Conservation (phyloP, 2,888 invertebrate genomes). For the Ommatoiulus sabulosus region DNA sequence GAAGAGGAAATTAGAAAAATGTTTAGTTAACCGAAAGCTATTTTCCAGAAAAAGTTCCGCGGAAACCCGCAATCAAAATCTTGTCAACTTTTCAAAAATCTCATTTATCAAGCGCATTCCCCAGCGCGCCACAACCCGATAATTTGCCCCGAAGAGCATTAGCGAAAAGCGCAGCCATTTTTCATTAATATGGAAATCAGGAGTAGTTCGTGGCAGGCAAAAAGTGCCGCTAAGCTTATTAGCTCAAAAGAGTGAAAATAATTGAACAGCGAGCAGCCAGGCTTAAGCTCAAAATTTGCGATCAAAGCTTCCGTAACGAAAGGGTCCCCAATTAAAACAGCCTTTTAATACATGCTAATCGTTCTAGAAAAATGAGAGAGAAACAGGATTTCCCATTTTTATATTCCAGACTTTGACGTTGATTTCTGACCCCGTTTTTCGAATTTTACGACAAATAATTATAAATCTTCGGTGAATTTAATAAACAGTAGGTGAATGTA, state of each 20-base stretch:
- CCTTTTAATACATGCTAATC: background rate
- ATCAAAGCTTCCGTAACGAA: background rate
- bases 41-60: background rate
- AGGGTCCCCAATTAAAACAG: background rate
- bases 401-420: too few relatives aligned
- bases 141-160: background rate
- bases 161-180: background rate
- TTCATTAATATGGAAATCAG: constrained; percentile 36
- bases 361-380: too few relatives aligned
- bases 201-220: background rate
- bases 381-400: too few relatives aligned
- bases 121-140: background rate
- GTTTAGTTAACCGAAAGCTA: background rate
- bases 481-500: too few relatives aligned
- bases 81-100: constrained; percentile 21
- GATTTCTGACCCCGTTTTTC: too few relatives aligned
- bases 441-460: too few relatives aligned
- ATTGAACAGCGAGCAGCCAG: background rate
- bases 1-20: background rate
- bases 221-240: constrained; percentile 6
- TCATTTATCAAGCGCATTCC: background rate
- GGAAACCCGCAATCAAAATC: background rate
- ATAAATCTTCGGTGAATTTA: too few relatives aligned
- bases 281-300: background rate
- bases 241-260: constrained; percentile 21